These are phyloP conservation scores for Nycticebus coucang DNA, from an alignment of 2,113 vertebrate genomes.

Conservation along the genomic window DNA sequence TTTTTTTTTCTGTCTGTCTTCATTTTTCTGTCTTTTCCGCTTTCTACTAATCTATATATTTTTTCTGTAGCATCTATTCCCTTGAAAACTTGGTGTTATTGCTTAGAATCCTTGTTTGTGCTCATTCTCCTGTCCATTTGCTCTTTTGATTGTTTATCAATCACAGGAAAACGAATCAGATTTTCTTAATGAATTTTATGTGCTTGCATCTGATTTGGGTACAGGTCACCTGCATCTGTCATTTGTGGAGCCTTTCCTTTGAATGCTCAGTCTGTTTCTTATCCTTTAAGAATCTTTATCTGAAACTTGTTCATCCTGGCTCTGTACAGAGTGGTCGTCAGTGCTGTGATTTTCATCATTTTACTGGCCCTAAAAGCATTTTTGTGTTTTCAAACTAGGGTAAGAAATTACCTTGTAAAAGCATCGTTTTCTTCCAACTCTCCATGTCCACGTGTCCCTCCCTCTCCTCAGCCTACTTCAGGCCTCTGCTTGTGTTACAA, in stretches of 20 bases:
- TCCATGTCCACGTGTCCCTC: neutral
- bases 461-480: rapidly evolving
- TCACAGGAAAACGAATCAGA: conserved; percentile 41
- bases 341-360: neutral
- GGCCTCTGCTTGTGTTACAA: neutral
- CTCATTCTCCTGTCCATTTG: conserved; percentile 32
- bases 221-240: conserved; percentile 37
- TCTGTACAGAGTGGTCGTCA: neutral
- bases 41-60: neutral
- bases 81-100: neutral
- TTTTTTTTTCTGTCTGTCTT: neutral
- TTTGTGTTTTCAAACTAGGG: neutral
- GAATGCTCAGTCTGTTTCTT: conserved; percentile 37
- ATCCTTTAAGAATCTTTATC: neutral
- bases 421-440: neutral
- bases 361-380: neutral
- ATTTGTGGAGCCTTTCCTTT: conserved; percentile 38
- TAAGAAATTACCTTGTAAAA: neutral
- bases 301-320: neutral
- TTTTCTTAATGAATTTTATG: conserved; percentile 70
- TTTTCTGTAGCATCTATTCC: neutral
- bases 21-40: neutral
- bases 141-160: conserved; percentile 67
- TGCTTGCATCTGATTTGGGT: conserved; percentile 53
- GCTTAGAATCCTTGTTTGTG: neutral